A percentile compares a stretch with the other conserved stretches of the same genome.
Evolutionary conservation across 2,797 vertebrate genomes (phyloP).

Genomic region (Microcaecilia unicolor): DNA sequence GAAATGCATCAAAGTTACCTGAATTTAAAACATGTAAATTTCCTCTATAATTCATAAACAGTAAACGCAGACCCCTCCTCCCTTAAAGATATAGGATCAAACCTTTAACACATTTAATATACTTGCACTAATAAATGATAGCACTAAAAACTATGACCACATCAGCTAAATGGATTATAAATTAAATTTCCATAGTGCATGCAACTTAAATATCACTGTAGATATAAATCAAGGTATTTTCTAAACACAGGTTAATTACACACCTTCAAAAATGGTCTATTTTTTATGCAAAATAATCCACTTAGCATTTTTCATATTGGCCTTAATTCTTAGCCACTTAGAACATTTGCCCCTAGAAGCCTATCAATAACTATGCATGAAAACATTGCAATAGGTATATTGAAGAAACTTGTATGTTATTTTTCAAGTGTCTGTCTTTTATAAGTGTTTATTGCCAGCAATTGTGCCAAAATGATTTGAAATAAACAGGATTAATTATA

Average conservation of each 20-base stretch:
- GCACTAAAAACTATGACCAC: conserved; percentile 88
- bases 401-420: conserved; percentile 70
- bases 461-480: conserved; percentile 98
- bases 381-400: conserved; percentile 76
- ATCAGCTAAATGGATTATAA: conserved; percentile 99
- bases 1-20: conserved; percentile 55
- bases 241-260: conserved; percentile 98
- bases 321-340: conserved; percentile 62
- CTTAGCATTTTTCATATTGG: conserved; percentile 82
- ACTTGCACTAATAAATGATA: conserved; percentile 94
- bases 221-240: conserved; percentile 95
- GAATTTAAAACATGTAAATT: conserved; percentile 76
- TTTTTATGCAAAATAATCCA: conserved; percentile 99
- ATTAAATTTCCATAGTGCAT: conserved; percentile 99
- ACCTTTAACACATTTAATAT: conserved; percentile 81
- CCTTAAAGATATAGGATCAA: conserved; percentile 68
- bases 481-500: conserved; percentile 95
- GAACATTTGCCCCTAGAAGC: conserved; percentile 65
- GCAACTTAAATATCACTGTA: conserved; percentile 85
- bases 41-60: conserved; percentile 87
- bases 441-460: conserved; percentile 97
- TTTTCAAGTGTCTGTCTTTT: conserved; percentile 86
- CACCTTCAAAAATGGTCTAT: conserved; percentile 87
- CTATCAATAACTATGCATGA: conserved; percentile 84
- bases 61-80: conserved; percentile 59